Evolutionary conservation across 2,888 invertebrate species (phyloP).

Genomic region (Germaria angustata): DNA sequence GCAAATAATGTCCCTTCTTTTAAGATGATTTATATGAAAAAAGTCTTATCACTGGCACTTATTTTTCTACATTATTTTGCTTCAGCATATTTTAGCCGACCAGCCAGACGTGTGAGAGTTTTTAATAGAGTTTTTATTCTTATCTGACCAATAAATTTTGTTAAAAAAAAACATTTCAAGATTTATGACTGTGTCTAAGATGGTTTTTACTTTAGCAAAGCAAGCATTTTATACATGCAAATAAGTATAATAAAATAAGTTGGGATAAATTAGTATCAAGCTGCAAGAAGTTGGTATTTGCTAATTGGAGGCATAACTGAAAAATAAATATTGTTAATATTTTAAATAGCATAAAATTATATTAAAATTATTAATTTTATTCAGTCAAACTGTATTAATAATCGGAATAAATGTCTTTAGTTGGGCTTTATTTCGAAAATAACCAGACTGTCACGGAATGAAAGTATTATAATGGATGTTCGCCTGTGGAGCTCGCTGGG

Average conservation of each 20-base stretch:
- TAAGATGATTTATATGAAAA: conserved; percentile 15
- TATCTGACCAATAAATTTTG: conserved; percentile 31
- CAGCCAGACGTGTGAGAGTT: not conserved
- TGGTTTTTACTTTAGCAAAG: not conserved
- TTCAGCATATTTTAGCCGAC: not conserved
- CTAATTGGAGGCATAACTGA: not conserved
- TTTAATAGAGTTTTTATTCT: conserved; percentile 27
- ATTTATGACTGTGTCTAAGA: conserved; percentile 16
- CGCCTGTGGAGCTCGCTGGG: too few relatives aligned
- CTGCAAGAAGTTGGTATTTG: not conserved
- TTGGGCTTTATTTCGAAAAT: too few relatives aligned
- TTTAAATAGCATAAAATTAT: too few relatives aligned
- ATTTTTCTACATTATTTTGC: not conserved
- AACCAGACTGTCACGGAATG: too few relatives aligned
- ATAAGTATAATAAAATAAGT: not conserved
- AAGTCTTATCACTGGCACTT: conserved; percentile 5
- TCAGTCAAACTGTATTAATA: too few relatives aligned
- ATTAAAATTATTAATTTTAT: too few relatives aligned
- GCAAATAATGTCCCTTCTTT: conserved; percentile 5
- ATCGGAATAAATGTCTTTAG: too few relatives aligned
- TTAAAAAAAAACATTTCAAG: not conserved
- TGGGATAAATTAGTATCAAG: conserved; percentile 1
- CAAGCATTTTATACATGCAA: not conserved
- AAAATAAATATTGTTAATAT: not conserved
- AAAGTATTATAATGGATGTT: too few relatives aligned